These are phyloP conservation scores for Mesorhabditis spiculigera DNA, from an alignment of 2,888 invertebrate species.

Conservation along the genomic window DNA sequence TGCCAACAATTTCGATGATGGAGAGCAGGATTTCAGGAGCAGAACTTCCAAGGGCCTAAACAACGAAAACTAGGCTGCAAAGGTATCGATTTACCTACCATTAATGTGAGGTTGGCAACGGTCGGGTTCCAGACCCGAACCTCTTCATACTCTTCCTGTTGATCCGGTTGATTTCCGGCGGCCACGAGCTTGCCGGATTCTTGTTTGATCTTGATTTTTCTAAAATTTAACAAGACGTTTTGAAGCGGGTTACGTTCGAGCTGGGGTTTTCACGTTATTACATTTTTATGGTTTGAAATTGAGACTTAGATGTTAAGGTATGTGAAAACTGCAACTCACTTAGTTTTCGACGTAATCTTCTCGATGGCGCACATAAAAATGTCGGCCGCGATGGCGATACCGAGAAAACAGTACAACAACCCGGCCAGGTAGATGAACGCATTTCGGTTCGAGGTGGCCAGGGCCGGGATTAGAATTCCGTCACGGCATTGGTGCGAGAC, in stretches of 20 bases:
- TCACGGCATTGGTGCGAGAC: conserved; percentile 18
- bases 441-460: conserved; percentile 25
- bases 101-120: conserved; percentile 66
- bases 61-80: neutral
- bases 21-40: conserved; percentile 67
- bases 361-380: conserved; percentile 68
- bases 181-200: conserved; percentile 33
- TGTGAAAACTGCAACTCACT: conserved; percentile 11
- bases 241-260: too few species aligned
- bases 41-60: conserved; percentile 64
- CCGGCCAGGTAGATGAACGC: conserved; percentile 62
- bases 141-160: conserved; percentile 64
- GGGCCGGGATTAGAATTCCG: conserved; percentile 29
- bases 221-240: conserved; percentile 3
- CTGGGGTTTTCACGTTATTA: neutral
- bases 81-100: conserved; percentile 50
- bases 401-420: conserved; percentile 66
- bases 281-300: neutral
- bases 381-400: conserved; percentile 66
- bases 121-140: conserved; percentile 69
- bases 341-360: conserved; percentile 62
- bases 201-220: conserved; percentile 60
- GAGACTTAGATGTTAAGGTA: neutral
- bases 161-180: conserved; percentile 2
- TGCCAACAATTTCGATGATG: conserved; percentile 65